Evolutionary conservation across 1,140 invertebrate genomes (phyloP), one percentile per base, ranked within the genome.

Genomic region (Orius insidiosus): DNA sequence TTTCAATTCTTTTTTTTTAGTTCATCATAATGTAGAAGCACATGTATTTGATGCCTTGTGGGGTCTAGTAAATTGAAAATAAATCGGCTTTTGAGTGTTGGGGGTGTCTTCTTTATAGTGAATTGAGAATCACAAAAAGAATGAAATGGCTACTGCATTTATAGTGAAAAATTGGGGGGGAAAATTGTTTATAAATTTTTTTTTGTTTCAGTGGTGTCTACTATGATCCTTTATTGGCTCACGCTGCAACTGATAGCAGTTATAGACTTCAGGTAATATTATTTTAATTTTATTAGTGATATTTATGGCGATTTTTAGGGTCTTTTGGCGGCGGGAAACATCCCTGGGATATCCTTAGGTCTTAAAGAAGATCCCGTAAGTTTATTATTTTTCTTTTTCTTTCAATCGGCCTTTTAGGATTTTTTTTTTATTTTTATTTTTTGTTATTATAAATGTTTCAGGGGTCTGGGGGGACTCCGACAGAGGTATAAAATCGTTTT

Each of bases 181-280:
- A n/a, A 18, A 15, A 16, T 13, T 14, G 10, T 39, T 18, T 14
- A 39, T 39, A 18, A 39, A 13, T 13, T 24, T 55, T 56, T 57
- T 63, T 64, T 63, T 61, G 58, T 59, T 65, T 65, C 67, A 64
- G 60, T 70, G 85, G 86, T 65, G 79, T 93, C 53, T 93, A 92
- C 74, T 93, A 90, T 72, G 89, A 95, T 73, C 88, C 86, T 55
- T 90, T 90, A 73, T 68, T 92, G 72, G 84, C 84, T 45, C 81
- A 85, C 58, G 80, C 81, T 54, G 75, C 77, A 41, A 58, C 67
- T 47, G 80, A 88, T 69, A 83, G 82, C 53, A 82, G 85, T 66
- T 86, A 87, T 68, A 84, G 86, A 71, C 72, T 94, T 59, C 86
- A 90, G 79, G 55, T 57, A 49, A 49, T 46, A 45, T 31, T 39